These are phyloP conservation scores for Cheiracanthium punctorium DNA, from an alignment of 2,888 invertebrate genomes.

Conservation along the genomic window DNA sequence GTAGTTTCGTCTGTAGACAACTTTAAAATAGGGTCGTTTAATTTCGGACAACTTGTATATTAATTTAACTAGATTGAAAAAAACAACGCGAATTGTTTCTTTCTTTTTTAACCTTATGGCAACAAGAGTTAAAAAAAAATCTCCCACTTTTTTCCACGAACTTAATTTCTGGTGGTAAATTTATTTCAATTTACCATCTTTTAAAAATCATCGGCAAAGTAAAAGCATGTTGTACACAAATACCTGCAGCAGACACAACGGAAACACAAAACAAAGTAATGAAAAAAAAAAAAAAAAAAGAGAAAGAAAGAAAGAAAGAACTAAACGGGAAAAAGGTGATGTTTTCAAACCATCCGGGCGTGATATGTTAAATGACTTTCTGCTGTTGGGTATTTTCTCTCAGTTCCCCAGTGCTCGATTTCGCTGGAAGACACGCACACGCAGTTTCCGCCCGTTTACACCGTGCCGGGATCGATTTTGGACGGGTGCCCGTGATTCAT, in stretches of 20 bases:
- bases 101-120: no score
- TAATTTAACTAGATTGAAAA: no score
- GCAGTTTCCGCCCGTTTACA: background rate
- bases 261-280: background rate
- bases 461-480: slow-evolving; percentile 56
- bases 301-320: no score
- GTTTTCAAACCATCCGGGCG: background rate
- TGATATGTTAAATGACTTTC: slow-evolving; percentile 10
- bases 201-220: no score
- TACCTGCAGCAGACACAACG: background rate
- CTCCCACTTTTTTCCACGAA: no score
- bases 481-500: slow-evolving; percentile 61
- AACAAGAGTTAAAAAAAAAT: no score
- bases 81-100: no score
- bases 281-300: background rate
- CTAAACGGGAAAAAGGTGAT: background rate
- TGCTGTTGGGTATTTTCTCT: slow-evolving; percentile 14
- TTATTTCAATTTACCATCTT: no score
- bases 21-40: no score
- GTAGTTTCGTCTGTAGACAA: no score
- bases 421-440: background rate
- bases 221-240: background rate
- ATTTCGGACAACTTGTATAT: no score
- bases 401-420: background rate
- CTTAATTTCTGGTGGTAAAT: no score